Conservation (phyloP, 2,113 vertebrate species). For the Psettodes erumei region DNA sequence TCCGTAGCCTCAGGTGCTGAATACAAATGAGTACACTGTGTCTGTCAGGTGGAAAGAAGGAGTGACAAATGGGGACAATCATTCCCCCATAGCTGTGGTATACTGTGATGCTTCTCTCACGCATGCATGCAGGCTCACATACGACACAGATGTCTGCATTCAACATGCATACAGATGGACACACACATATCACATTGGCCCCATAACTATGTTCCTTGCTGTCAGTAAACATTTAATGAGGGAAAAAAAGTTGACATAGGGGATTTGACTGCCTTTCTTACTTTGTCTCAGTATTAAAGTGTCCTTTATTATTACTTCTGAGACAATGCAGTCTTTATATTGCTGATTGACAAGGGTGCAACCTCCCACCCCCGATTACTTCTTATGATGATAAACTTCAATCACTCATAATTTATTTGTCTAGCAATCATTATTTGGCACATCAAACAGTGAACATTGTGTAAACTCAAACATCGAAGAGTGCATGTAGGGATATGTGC, state of each 20-base stretch:
- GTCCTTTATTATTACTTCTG: constrained; percentile 44
- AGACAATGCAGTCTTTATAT: constrained; percentile 50
- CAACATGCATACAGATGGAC: neutral
- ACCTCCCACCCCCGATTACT: constrained; percentile 29
- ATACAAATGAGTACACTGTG: constrained; percentile 74
- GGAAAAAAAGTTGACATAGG: constrained; percentile 41
- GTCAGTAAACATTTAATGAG: constrained; percentile 46
- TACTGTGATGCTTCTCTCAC: constrained; percentile 28
- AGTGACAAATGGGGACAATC: constrained; percentile 70
- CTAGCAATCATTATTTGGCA: constrained; percentile 47
- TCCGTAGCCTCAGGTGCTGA: constrained; percentile 74
- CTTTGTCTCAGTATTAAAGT: constrained; percentile 35
- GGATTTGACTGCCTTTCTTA: constrained; percentile 13
- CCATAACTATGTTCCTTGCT: constrained; percentile 44
- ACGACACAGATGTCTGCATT: constrained; percentile 17
- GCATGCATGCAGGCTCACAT: neutral
- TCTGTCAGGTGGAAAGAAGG: constrained; percentile 70
- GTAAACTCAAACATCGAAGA: constrained; percentile 22
- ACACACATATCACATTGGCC: constrained; percentile 11
- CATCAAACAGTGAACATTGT: constrained; percentile 44
- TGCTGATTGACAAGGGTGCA: constrained; percentile 53
- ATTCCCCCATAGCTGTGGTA: constrained; percentile 43
- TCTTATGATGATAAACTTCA: constrained; percentile 57
- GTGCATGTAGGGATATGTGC: constrained; percentile 13
- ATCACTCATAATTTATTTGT: constrained; percentile 50